Evolutionary conservation across 2,888 invertebrate species (phyloP).

Genomic region (Tipula confusa): DNA sequence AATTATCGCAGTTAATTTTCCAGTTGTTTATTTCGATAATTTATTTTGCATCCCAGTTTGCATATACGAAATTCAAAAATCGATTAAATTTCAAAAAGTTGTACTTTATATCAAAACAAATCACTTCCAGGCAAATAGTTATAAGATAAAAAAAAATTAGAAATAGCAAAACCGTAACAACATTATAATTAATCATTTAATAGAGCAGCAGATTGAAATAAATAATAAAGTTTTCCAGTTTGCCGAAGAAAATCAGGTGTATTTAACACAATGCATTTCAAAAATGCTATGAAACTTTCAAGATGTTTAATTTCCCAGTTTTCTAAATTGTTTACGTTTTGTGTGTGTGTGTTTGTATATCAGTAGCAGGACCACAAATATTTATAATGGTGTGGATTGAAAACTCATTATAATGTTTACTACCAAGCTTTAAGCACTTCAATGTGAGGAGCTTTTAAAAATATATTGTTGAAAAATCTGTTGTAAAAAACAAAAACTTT

Average conservation of each 20-base stretch:
- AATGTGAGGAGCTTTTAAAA: background rate
- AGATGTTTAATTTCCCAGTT: too few species aligned
- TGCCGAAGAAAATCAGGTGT: background rate
- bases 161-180: background rate
- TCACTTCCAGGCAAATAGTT: background rate
- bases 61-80: background rate
- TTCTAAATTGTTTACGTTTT: background rate
- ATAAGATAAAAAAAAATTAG: background rate
- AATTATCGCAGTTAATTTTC: conserved; percentile 9
- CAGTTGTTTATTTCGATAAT: background rate
- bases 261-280: background rate
- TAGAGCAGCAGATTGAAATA: background rate
- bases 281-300: background rate
- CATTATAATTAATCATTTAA: background rate
- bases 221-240: background rate
- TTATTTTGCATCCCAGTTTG: background rate
- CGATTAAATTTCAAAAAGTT: background rate
- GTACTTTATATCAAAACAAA: background rate
- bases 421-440: background rate
- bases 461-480: background rate
- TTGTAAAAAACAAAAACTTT: background rate
- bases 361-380: background rate
- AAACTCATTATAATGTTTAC: background rate
- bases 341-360: too few species aligned
- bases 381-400: background rate